phyloP scores from a whole-genome alignment of 2,888 invertebrate genomes.

The Dione vanillae region DNA sequence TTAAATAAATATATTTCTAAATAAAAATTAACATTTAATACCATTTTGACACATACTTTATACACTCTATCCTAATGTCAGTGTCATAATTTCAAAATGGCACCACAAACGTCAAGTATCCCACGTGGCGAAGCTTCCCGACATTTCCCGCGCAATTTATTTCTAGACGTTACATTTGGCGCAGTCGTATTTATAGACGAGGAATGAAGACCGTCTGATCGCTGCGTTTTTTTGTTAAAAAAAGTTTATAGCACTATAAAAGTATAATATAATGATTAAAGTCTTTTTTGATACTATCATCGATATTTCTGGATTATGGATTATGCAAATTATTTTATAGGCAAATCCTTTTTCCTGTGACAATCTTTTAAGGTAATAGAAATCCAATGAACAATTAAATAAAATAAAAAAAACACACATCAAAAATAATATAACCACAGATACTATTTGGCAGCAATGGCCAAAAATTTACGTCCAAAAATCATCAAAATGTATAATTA shows the following conservation, averaged over 20 bases:
- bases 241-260: conserved; percentile 16
- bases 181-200: conserved; percentile 44
- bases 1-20: too few relatives aligned
- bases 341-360: too few relatives aligned
- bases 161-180: conserved; percentile 71
- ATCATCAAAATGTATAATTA: conserved; percentile 21
- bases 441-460: not conserved
- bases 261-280: not conserved
- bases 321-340: not conserved
- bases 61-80: conserved; percentile 13
- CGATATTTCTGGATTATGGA: conserved; percentile 1
- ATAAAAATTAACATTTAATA: too few relatives aligned
- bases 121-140: conserved; percentile 58
- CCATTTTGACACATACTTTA: not conserved
- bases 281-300: not conserved
- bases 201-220: conserved; percentile 36
- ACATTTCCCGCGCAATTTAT: conserved; percentile 67
- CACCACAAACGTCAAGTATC: conserved; percentile 49
- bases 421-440: not conserved
- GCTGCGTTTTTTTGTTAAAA: conserved; percentile 18
- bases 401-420: not conserved
- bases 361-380: too few relatives aligned
- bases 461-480: not conserved
- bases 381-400: not conserved
- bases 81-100: conserved; percentile 51